These are phyloP conservation scores for Tadarida brasiliensis DNA, from an alignment of 2,797 vertebrate species.

Conservation along the genomic window DNA sequence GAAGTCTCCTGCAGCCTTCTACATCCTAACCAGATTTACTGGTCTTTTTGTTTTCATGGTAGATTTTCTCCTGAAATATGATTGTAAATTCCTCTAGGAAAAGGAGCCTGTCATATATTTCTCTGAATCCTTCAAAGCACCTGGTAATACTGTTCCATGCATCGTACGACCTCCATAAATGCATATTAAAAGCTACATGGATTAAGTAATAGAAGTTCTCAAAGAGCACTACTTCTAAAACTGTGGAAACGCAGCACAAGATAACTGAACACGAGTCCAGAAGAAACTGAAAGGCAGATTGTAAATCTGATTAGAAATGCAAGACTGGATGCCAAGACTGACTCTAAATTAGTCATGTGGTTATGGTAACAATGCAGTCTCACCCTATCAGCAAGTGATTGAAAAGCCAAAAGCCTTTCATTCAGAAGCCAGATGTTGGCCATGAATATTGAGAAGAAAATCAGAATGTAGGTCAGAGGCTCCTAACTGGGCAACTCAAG, in stretches of 20 bases:
- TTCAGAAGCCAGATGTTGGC: neutral
- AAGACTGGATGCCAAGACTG: neutral
- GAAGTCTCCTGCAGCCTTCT: neutral
- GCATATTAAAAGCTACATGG: neutral
- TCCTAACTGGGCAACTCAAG: slow-evolving; percentile 96
- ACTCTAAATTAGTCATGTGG: neutral
- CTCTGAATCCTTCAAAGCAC: neutral
- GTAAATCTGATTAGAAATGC: neutral
- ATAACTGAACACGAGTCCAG: neutral
- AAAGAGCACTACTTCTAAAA: neutral
- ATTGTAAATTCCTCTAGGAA: neutral
- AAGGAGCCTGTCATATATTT: neutral
- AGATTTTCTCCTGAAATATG: slow-evolving; percentile 24
- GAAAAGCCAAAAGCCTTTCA: neutral
- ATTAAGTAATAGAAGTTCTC: neutral
- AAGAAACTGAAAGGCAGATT: neutral
- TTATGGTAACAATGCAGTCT: neutral
- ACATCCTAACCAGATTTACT: neutral
- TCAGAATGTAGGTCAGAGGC: slow-evolving; percentile 87
- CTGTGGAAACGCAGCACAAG: neutral
- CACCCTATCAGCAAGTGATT: neutral
- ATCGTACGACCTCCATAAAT: neutral
- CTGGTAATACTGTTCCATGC: neutral
- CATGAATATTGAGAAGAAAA: neutral
- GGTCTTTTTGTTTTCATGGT: neutral